Conservation (phyloP, 1,140 invertebrate species). For the Tetramorium alpestre region DNA sequence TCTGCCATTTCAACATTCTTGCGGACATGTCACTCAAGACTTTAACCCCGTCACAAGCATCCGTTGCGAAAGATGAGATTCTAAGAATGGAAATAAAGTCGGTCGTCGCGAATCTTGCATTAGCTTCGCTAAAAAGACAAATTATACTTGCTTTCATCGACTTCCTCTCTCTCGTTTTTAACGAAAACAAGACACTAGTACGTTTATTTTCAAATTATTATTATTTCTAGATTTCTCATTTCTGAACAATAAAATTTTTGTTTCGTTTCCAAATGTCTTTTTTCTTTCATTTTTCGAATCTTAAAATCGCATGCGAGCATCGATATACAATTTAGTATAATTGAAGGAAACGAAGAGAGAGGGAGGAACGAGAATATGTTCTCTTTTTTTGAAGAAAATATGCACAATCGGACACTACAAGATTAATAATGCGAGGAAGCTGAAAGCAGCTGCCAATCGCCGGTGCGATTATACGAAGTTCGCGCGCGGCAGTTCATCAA, state of each 20-base stretch:
- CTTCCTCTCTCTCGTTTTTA: background rate
- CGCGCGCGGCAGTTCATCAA: constrained; percentile 64
- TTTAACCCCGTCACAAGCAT: constrained; percentile 10
- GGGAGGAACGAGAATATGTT: background rate
- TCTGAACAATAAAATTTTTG: background rate
- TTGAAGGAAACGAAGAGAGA: background rate
- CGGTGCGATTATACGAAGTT: constrained; percentile 52
- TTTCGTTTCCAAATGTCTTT: background rate
- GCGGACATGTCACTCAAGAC: constrained; percentile 34
- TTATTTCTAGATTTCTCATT: background rate
- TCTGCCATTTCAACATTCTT: background rate
- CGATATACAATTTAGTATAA: background rate
- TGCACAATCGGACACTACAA: constrained; percentile 32
- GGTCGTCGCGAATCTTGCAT: background rate
- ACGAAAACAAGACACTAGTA: background rate
- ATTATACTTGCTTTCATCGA: background rate
- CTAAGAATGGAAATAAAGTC: background rate
- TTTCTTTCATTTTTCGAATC: background rate
- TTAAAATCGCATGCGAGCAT: background rate
- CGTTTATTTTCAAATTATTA: background rate
- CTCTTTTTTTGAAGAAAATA: constrained; percentile 31
- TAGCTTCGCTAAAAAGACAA: background rate
- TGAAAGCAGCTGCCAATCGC: constrained; percentile 68
- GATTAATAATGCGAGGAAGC: constrained; percentile 67
- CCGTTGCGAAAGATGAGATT: constrained; percentile 33